Evolutionary conservation across 2,113 vertebrate species (phyloP).

Genomic region (Tetrao urogallus): DNA sequence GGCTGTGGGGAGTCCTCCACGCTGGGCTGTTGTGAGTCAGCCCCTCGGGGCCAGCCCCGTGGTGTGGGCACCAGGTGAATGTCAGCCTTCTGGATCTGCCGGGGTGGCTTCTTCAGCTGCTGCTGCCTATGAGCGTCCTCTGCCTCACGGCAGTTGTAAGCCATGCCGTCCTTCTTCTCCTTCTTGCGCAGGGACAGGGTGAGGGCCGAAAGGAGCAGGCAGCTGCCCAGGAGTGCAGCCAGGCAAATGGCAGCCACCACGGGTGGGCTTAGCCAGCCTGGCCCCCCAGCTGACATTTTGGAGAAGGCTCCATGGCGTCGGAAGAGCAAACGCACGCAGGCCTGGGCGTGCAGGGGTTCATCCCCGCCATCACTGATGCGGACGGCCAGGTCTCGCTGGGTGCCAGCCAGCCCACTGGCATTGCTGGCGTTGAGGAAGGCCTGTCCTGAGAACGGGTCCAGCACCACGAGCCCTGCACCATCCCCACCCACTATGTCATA

Average conservation of each 20-base stretch:
- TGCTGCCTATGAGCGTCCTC: slow-evolving; percentile 89
- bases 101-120: slow-evolving; percentile 91
- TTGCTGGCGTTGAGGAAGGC: slow-evolving; percentile 89
- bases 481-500: slow-evolving; percentile 80
- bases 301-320: slow-evolving; percentile 84
- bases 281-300: slow-evolving; percentile 78
- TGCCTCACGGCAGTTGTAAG: slow-evolving; percentile 94
- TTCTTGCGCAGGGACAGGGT: slow-evolving; percentile 85
- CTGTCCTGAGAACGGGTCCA: slow-evolving; percentile 83
- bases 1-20: not conserved
- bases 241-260: slow-evolving; percentile 84
- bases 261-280: slow-evolving; percentile 76
- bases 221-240: slow-evolving; percentile 78
- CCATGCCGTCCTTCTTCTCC: slow-evolving; percentile 86
- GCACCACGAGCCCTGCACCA: slow-evolving; percentile 74
- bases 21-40: slow-evolving; percentile 29
- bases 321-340: slow-evolving; percentile 82
- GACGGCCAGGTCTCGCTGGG: slow-evolving; percentile 78
- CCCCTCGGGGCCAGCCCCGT: slow-evolving; percentile 71
- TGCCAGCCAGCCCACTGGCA: slow-evolving; percentile 85
- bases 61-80: slow-evolving; percentile 91
- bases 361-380: slow-evolving; percentile 84
- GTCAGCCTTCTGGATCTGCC: slow-evolving; percentile 92
- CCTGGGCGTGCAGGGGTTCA: slow-evolving; percentile 74
- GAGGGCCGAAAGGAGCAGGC: slow-evolving; percentile 81